A percentile compares a stretch with the other conserved stretches of the same genome.
Conservation (phyloP, 2,113 vertebrate species). For the Zosterops pallidus region DNA sequence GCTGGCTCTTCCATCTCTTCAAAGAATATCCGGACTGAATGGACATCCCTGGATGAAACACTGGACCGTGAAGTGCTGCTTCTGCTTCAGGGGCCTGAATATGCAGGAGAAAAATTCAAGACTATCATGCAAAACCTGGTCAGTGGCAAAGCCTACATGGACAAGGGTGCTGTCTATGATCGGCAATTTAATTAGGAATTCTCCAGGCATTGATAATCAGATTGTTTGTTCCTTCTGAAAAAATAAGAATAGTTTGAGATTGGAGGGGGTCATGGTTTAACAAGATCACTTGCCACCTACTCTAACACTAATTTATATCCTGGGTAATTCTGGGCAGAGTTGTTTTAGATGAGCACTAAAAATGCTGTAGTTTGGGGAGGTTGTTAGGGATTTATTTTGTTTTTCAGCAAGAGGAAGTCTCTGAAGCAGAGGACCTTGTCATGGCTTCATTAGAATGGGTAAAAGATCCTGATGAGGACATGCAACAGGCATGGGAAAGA, state of each 20-base stretch:
- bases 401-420: constrained; percentile 71
- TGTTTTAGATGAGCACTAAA: background rate
- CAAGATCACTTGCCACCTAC: background rate
- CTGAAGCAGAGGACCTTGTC: constrained; percentile 61
- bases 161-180: background rate
- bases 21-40: constrained; percentile 47
- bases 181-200: background rate
- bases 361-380: background rate
- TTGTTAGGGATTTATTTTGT: background rate
- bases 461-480: constrained; percentile 12
- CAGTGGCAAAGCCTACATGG: background rate
- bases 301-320: background rate
- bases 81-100: constrained; percentile 78
- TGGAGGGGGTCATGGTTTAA: background rate
- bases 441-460: constrained; percentile 44
- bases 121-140: constrained; percentile 76
- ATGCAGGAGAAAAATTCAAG: constrained; percentile 74
- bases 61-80: constrained; percentile 82
- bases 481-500: constrained; percentile 15
- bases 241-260: background rate
- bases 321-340: background rate
- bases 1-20: background rate
- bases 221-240: background rate
- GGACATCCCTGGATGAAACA: constrained; percentile 68
- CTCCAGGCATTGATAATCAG: background rate